phyloP scores from a whole-genome alignment of 2,888 invertebrate species.

The Heliconius sara region DNA sequence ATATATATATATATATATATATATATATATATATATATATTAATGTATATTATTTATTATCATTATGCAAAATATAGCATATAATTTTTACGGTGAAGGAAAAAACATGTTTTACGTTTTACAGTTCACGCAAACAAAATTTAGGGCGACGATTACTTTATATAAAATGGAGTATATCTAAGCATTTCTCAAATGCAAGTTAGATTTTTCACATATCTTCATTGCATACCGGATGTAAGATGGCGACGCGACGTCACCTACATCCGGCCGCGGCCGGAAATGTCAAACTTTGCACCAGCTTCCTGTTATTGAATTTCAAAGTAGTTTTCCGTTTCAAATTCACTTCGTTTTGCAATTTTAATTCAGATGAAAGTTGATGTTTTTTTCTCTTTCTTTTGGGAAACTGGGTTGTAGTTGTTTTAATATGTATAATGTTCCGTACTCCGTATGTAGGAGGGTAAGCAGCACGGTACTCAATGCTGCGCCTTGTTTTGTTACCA shows the following conservation, averaged over 20 bases:
- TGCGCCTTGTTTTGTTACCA: too few species aligned
- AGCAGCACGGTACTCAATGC: too few species aligned
- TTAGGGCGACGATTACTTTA: neutral
- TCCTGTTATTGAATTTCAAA: constrained; percentile 50
- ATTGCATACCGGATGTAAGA: constrained; percentile 45
- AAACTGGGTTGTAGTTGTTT: neutral
- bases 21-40: too few species aligned
- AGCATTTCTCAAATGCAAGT: constrained; percentile 35
- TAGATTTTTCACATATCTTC: constrained; percentile 44
- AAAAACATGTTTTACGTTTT: too few species aligned
- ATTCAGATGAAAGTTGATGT: constrained; percentile 23
- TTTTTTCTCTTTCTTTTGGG: constrained; percentile 6
- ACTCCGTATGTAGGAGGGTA: too few species aligned
- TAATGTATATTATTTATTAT: too few species aligned
- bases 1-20: too few species aligned
- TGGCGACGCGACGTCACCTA: constrained; percentile 43
- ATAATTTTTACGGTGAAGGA: too few species aligned
- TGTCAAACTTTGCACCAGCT: constrained; percentile 49
- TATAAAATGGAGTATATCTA: constrained; percentile 10
- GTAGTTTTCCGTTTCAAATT: constrained; percentile 46
- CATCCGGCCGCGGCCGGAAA: constrained; percentile 47
- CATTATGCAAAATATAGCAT: too few species aligned
- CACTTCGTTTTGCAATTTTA: constrained; percentile 46
- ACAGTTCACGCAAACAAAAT: too few species aligned
- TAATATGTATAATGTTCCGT: neutral